Evolutionary conservation across 2,113 vertebrate species (phyloP).

Genomic region (Aptenodytes forsteri): DNA sequence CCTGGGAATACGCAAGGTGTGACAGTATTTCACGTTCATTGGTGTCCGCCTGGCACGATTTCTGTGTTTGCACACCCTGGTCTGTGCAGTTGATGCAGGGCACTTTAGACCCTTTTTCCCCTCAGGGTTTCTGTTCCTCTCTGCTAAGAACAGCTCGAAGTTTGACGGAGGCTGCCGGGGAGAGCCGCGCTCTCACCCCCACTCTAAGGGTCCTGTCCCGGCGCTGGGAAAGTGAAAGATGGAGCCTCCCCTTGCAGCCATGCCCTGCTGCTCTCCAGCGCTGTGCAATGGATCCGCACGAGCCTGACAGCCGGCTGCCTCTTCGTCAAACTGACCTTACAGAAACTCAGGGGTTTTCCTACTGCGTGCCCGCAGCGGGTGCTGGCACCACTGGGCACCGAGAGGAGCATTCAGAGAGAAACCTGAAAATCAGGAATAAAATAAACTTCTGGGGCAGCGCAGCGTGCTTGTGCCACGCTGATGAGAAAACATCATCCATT

Average conservation of each 20-base stretch:
- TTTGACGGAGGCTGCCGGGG: background rate
- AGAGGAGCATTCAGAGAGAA: background rate
- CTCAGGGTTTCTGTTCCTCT: background rate
- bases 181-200: fast-evolving
- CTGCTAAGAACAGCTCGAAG: background rate
- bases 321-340: background rate
- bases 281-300: background rate
- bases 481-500: background rate
- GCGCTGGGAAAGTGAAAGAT: background rate
- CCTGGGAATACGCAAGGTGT: fast-evolving
- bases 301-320: background rate
- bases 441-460: background rate
- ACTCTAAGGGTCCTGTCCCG: background rate
- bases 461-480: background rate
- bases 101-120: background rate
- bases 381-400: background rate
- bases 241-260: background rate
- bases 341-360: background rate
- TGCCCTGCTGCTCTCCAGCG: too few relatives aligned
- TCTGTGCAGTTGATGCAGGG: background rate
- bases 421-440: background rate
- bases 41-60: background rate
- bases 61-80: background rate
- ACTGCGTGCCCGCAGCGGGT: background rate
- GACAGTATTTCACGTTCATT: background rate